phyloP scores from a whole-genome alignment of 2,888 invertebrate genomes.

The Tetranychus piercei region DNA sequence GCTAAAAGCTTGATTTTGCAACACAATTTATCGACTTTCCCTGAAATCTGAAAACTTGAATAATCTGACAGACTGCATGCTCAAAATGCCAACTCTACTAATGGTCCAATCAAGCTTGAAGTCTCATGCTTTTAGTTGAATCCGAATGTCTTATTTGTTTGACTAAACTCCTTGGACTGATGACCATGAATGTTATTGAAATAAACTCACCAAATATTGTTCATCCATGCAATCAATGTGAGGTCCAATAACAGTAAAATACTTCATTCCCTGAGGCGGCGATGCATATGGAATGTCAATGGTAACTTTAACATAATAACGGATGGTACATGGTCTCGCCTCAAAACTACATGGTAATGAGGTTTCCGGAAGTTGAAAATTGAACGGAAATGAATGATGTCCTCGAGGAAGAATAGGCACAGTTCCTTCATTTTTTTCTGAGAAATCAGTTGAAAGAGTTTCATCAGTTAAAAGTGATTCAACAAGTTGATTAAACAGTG shows the following conservation, averaged over 20 bases:
- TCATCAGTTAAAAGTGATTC: slow-evolving; percentile 11
- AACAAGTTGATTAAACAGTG: background rate
- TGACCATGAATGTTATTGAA: too few species aligned
- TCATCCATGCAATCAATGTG: slow-evolving; percentile 63
- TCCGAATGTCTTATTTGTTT: background rate
- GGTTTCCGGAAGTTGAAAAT: slow-evolving; percentile 52
- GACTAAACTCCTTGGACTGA: too few species aligned
- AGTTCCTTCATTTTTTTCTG: slow-evolving; percentile 42
- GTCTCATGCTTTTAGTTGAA: background rate
- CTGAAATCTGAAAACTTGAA: too few species aligned
- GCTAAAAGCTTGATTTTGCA: too few species aligned
- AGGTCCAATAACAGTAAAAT: slow-evolving; percentile 57
- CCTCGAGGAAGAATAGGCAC: slow-evolving; percentile 51
- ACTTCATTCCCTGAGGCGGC: slow-evolving; percentile 57
- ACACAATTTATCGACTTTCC: too few species aligned
- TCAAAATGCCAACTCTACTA: too few species aligned
- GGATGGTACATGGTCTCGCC: slow-evolving; percentile 50
- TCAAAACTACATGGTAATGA: slow-evolving; percentile 57
- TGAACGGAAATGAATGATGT: slow-evolving; percentile 48
- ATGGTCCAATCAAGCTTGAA: background rate
- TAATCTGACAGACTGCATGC: too few species aligned
- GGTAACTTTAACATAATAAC: slow-evolving; percentile 52
- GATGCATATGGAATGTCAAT: slow-evolving; percentile 59
- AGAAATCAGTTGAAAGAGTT: slow-evolving; percentile 21
- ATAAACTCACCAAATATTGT: slow-evolving; percentile 46